phyloP scores from a whole-genome alignment of 2,888 invertebrate genomes.

The Eulithis testata region DNA sequence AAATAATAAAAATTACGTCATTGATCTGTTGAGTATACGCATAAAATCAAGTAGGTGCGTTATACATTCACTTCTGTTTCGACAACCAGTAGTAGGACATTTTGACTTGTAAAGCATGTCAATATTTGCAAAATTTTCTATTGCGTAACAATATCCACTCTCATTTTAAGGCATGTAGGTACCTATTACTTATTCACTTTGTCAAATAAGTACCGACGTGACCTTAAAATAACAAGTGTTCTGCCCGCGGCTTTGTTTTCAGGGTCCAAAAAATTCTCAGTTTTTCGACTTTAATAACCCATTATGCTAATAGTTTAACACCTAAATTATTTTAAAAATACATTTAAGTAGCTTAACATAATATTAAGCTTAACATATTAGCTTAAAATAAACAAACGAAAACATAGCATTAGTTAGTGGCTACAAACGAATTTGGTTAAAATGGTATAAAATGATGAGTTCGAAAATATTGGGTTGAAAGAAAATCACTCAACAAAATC shows the following conservation, averaged over 20 bases:
- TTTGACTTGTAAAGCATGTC: constrained; percentile 7
- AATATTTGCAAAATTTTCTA: constrained; percentile 37
- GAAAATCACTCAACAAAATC: no score
- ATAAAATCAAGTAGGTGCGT: neutral
- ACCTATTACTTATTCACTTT: constrained; percentile 24
- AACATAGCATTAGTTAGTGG: no score
- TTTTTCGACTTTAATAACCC: neutral
- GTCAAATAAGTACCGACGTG: constrained; percentile 30
- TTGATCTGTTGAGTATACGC: no score
- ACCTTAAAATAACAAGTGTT: constrained; percentile 6
- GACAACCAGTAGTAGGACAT: constrained; percentile 22
- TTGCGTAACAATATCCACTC: constrained; percentile 34
- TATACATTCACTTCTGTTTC: constrained; percentile 22
- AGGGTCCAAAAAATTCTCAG: constrained; percentile 11
- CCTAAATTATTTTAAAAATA: neutral
- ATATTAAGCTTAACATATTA: no score
- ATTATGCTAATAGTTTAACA: no score
- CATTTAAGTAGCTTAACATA: no score
- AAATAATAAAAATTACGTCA: no score
- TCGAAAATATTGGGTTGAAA: no score
- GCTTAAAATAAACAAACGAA: no score
- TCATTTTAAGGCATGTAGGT: constrained; percentile 24
- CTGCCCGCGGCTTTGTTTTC: constrained; percentile 9
- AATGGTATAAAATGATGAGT: no score
- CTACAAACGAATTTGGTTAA: no score